Evolutionary conservation across 2,797 vertebrate genomes (phyloP).

Genomic region (Poecilia gillii): DNA sequence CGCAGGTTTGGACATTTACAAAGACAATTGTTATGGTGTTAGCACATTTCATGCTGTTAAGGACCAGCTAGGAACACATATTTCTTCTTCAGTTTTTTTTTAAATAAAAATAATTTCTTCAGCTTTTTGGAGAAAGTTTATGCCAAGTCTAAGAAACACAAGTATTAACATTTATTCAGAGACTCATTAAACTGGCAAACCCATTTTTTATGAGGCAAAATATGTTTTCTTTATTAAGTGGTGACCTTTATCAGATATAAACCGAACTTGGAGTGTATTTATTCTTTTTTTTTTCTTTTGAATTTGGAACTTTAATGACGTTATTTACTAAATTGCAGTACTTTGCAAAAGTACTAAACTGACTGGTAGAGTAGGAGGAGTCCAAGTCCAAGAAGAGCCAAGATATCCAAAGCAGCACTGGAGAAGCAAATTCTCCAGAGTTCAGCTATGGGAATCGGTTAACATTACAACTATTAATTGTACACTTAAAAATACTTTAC

Average conservation of each 20-base stretch:
- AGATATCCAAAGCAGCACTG: background rate
- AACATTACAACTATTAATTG: background rate
- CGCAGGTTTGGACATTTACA: slow-evolving; percentile 38
- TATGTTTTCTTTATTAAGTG: slow-evolving; percentile 52
- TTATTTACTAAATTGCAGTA: background rate
- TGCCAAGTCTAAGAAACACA: slow-evolving; percentile 71
- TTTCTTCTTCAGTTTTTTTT: slow-evolving; percentile 2
- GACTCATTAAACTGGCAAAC: slow-evolving; percentile 75
- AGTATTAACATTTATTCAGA: slow-evolving; percentile 80
- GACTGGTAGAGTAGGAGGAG: background rate
- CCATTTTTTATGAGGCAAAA: slow-evolving; percentile 75
- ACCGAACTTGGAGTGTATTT: slow-evolving; percentile 30
- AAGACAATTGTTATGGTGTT: slow-evolving; percentile 1
- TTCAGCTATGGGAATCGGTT: background rate
- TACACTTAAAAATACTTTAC: background rate
- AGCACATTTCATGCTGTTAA: background rate
- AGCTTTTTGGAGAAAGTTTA: slow-evolving; percentile 38
- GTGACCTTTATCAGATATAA: slow-evolving; percentile 73
- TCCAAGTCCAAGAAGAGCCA: background rate
- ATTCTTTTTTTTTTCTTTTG: background rate
- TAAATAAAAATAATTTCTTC: slow-evolving; percentile 28
- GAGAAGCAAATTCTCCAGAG: background rate
- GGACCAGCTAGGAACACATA: background rate
- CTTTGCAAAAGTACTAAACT: background rate
- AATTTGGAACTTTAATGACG: background rate